A percentile compares a stretch with the other conserved stretches of the same genome.
These are phyloP conservation scores for Nephrotoma guestfalica DNA, from an alignment of 2,888 invertebrate species.

Conservation along the genomic window DNA sequence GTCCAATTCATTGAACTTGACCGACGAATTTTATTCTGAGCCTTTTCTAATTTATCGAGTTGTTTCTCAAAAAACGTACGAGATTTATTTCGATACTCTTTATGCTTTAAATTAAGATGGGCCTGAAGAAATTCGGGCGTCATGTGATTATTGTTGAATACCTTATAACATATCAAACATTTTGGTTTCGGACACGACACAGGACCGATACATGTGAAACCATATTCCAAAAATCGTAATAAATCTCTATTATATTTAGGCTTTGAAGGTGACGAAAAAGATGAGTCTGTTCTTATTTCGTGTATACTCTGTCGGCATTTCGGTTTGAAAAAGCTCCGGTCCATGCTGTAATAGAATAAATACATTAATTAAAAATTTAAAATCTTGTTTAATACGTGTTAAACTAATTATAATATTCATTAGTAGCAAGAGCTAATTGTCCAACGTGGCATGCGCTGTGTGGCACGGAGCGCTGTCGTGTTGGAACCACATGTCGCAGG, in stretches of 20 bases:
- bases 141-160: not conserved
- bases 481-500: too few relatives aligned
- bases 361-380: not conserved
- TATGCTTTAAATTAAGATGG: not conserved
- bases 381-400: too few relatives aligned
- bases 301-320: not conserved
- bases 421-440: too few relatives aligned
- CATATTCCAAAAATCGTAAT: not conserved
- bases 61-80: not conserved
- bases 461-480: too few relatives aligned
- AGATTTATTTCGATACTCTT: not conserved
- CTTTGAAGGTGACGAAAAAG: not conserved
- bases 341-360: not conserved
- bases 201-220: not conserved
- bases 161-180: not conserved
- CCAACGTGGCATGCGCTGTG: too few relatives aligned
- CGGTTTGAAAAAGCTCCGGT: not conserved
- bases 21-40: not conserved
- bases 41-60: not conserved
- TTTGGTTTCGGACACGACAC: not conserved
- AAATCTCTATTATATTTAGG: not conserved
- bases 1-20: not conserved
- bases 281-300: not conserved
- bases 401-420: too few relatives aligned
- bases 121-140: not conserved